These are phyloP conservation scores for Temnothorax unifasciatus DNA, from an alignment of 2,888 invertebrate genomes.

Conservation along the genomic window DNA sequence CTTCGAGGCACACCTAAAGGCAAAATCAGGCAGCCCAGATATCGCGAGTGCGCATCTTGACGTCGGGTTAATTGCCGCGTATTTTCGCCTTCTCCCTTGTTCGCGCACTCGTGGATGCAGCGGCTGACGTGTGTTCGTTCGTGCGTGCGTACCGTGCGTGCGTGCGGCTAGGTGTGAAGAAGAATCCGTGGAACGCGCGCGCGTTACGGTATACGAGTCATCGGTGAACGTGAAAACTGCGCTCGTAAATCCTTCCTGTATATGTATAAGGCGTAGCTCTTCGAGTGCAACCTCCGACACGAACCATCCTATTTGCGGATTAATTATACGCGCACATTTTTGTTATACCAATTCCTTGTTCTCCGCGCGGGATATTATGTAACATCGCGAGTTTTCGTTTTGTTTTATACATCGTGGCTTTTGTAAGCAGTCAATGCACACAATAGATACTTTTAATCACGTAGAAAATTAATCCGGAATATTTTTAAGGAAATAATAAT, in stretches of 20 bases:
- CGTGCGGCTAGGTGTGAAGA: conserved; percentile 64
- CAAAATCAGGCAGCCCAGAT: conserved; percentile 12
- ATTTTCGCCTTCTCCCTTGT: conserved; percentile 31
- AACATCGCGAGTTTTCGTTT: not conserved
- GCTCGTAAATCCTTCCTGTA: conserved; percentile 61
- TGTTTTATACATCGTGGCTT: not conserved
- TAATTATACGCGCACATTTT: not conserved
- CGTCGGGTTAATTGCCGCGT: conserved; percentile 17
- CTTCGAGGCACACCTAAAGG: not conserved
- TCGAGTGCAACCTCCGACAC: not conserved
- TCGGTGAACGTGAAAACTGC: conserved; percentile 62
- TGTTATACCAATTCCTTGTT: not conserved
- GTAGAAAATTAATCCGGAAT: not conserved
- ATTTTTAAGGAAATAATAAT: not conserved
- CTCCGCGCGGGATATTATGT: not conserved
- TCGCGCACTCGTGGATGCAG: not conserved
- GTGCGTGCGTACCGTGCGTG: conserved; percentile 19
- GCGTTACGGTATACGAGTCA: conserved; percentile 57
- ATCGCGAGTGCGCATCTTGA: conserved; percentile 42
- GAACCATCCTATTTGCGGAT: not conserved
- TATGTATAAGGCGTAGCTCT: not conserved
- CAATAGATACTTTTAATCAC: not conserved
- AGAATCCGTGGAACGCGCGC: conserved; percentile 66
- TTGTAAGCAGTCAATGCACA: not conserved
- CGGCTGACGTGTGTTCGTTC: conserved; percentile 23